These are phyloP conservation scores for Bombus picipes DNA, from an alignment of 1,140 invertebrate species.

Conservation along the genomic window DNA sequence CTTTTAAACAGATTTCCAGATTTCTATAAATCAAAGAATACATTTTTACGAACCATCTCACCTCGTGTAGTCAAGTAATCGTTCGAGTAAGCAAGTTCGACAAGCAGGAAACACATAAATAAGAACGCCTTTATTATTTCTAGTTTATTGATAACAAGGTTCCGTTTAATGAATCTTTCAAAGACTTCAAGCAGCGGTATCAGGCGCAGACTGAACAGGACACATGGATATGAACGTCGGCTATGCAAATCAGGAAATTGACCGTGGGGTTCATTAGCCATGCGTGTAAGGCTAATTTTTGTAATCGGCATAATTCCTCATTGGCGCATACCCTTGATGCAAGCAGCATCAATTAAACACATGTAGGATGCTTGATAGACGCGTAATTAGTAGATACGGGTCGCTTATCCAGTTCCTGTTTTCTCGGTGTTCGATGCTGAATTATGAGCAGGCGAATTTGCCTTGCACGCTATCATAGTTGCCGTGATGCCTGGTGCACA, in stretches of 20 bases:
- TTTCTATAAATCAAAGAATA: not conserved
- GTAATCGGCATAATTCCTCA: slow-evolving; percentile 40
- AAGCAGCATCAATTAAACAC: slow-evolving; percentile 59
- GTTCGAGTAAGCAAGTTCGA: not conserved
- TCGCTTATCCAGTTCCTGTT: slow-evolving; percentile 50
- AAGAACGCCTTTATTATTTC: slow-evolving; percentile 23
- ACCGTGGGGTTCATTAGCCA: slow-evolving; percentile 55
- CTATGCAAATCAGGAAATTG: slow-evolving; percentile 46
- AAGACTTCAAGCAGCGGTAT: slow-evolving; percentile 34
- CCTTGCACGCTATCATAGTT: not conserved
- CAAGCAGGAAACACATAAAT: slow-evolving; percentile 17
- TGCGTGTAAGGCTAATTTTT: slow-evolving; percentile 43
- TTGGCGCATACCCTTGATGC: slow-evolving; percentile 34
- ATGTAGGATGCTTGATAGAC: slow-evolving; percentile 54
- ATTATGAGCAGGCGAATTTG: slow-evolving; percentile 46
- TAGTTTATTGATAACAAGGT: slow-evolving; percentile 30
- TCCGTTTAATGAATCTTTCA: slow-evolving; percentile 49
- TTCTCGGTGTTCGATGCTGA: slow-evolving; percentile 41
- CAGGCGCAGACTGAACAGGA: slow-evolving; percentile 10
- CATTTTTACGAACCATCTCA: not conserved
- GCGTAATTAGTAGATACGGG: slow-evolving; percentile 63
- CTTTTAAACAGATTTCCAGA: too few relatives aligned
- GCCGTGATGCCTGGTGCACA: not conserved
- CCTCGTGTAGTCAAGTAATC: not conserved
- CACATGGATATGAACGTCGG: slow-evolving; percentile 1